Evolutionary conservation across 2,888 invertebrate species (phyloP), one percentile per base, ranked within the genome.

Genomic region (Drosophila borealis): DNA sequence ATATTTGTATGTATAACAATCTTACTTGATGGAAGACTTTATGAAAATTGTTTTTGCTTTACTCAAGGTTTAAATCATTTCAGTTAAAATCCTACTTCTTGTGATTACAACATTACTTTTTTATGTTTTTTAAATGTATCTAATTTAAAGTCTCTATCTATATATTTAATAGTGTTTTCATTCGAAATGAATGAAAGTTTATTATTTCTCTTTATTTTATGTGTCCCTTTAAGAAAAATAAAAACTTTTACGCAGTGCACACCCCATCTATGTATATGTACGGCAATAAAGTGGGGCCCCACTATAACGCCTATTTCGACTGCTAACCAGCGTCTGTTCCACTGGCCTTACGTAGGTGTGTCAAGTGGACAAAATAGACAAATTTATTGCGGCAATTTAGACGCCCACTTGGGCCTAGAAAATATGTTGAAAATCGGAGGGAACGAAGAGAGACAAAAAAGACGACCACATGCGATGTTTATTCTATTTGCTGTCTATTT

Each of bases 361-460:
- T 74, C 82, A 80, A 80, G 71, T 83, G 76, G 70, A 78, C 83
- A 59, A 83, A 82, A 82, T 69, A 67, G 67, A 79, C 72, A 68
- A 70, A 77, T 78, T 82, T 77, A 78, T 87, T 81, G 70, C 51
- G 54, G 70, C 77, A 72, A 73, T 78, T 82, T 50, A 25, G 48
- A 57, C 63, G 81, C 82, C 82, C 83, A 83, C 81, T 70, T 72
- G 64, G 42, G 42, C 37, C 21, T 34, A 59, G 59, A 48, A 13
- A 41, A 56, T 57, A 64, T 77, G 74, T 61, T 77, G 77, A 74
- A 70, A 73, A 60, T 45, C 45, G 50, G 13, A 11, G 33, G 29
- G 36, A 25, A 17, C 9, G 36, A 11, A 39, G 44, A 37, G 36
- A 21, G 21, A 8, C 17, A 17, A 5, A 50, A 13, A 25, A 46